phyloP scores from a whole-genome alignment of 2,888 invertebrate genomes.

The Drosophila kuntzei region DNA sequence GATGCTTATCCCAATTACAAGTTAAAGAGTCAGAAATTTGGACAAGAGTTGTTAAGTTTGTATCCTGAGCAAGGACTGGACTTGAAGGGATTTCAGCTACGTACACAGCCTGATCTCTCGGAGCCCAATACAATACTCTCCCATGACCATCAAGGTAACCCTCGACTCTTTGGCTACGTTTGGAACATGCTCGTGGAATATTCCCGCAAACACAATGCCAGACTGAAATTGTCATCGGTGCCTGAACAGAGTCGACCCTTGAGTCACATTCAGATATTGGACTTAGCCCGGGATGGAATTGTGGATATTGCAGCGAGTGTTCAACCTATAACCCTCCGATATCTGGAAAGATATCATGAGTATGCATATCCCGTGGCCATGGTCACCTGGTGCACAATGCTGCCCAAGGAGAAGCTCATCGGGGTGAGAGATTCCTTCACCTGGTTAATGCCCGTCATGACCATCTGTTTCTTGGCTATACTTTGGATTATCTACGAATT shows the following conservation, averaged over 20 bases:
- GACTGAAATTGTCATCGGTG: constrained; percentile 29
- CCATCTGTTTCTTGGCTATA: constrained; percentile 13
- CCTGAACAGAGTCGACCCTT: constrained; percentile 17
- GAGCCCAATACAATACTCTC: constrained; percentile 68
- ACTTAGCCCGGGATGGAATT: neutral
- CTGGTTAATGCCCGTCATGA: constrained; percentile 18
- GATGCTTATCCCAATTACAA: constrained; percentile 49
- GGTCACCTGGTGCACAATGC: constrained; percentile 70
- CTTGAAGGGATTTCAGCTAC: constrained; percentile 35
- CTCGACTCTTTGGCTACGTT: constrained; percentile 51
- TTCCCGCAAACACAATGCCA: constrained; percentile 53
- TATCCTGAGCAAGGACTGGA: constrained; percentile 56
- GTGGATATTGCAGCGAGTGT: constrained; percentile 56
- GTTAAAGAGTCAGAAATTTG: constrained; percentile 29
- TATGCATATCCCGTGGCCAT: constrained; percentile 51
- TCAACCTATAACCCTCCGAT: constrained; percentile 39
- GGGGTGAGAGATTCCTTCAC: constrained; percentile 16
- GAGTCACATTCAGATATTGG: constrained; percentile 30
- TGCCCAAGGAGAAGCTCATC: constrained; percentile 49
- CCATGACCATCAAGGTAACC: constrained; percentile 24
- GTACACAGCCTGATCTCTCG: constrained; percentile 63
- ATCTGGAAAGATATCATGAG: constrained; percentile 28
- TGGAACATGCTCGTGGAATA: constrained; percentile 62
- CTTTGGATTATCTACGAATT: constrained; percentile 31
- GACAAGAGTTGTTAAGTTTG: neutral